These are phyloP conservation scores for Brachypteracias leptosomus DNA, from an alignment of 2,113 vertebrate species.

Conservation along the genomic window DNA sequence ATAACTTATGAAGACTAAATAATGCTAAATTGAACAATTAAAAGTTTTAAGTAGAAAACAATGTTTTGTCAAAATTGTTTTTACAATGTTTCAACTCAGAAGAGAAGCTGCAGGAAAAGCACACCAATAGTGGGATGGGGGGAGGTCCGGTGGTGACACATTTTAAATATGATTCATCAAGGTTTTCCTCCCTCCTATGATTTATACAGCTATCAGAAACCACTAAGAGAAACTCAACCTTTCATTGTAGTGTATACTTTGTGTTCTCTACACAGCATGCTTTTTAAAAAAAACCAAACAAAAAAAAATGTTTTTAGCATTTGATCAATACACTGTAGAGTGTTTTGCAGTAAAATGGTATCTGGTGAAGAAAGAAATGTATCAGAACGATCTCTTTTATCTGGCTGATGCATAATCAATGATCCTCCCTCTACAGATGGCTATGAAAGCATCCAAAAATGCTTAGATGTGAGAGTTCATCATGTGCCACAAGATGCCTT, in stretches of 20 bases:
- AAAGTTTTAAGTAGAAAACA: neutral
- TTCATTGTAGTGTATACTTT: neutral
- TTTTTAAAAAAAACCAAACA: neutral
- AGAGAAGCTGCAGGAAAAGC: neutral
- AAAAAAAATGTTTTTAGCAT: neutral
- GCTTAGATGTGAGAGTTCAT: slow-evolving; percentile 62
- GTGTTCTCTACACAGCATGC: neutral
- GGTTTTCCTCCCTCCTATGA: neutral
- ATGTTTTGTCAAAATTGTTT: neutral
- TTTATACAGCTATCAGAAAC: slow-evolving; percentile 41
- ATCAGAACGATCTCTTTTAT: slow-evolving; percentile 68
- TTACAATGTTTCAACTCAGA: neutral
- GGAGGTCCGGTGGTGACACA: neutral
- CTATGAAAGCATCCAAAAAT: slow-evolving; percentile 66
- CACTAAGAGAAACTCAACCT: neutral
- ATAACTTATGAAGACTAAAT: neutral
- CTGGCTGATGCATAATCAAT: slow-evolving; percentile 67
- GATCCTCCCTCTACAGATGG: slow-evolving; percentile 67
- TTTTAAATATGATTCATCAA: slow-evolving; percentile 16
- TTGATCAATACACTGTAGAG: slow-evolving; percentile 5
- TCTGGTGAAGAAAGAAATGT: slow-evolving; percentile 35
- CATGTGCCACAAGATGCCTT: slow-evolving; percentile 43
- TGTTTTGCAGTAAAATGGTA: slow-evolving; percentile 44
- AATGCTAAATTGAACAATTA: neutral
- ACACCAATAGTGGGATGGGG: neutral